These are phyloP conservation scores for Caretta caretta DNA, from an alignment of 2,113 vertebrate species.

Conservation along the genomic window DNA sequence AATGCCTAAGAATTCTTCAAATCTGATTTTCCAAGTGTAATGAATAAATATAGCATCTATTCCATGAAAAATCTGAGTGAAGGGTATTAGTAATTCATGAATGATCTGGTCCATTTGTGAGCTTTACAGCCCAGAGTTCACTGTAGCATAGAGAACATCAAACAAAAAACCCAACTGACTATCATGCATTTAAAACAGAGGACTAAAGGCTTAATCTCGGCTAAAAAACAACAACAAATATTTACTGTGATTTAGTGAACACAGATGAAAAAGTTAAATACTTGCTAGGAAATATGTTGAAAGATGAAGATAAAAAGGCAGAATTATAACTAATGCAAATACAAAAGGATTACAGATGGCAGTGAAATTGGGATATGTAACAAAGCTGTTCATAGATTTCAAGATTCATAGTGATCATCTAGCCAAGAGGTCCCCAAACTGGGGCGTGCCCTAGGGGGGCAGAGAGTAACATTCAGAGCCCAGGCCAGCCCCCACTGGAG, in stretches of 20 bases:
- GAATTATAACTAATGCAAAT: neutral
- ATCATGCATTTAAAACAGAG: constrained; percentile 56
- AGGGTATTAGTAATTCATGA: constrained; percentile 74
- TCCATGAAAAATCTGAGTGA: constrained; percentile 65
- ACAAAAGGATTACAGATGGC: neutral
- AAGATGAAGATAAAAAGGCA: neutral
- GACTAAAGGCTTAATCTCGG: constrained; percentile 12
- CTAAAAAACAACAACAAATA: neutral
- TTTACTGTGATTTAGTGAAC: neutral
- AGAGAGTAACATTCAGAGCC: too few species aligned
- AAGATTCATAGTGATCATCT: neutral
- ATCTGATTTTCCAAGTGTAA: constrained; percentile 45
- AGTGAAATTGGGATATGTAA: neutral
- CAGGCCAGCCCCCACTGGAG: too few species aligned
- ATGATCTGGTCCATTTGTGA: constrained; percentile 53
- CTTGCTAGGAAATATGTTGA: constrained; percentile 31
- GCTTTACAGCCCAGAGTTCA: constrained; percentile 60
- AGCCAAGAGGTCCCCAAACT: too few species aligned
- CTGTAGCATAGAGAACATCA: constrained; percentile 43
- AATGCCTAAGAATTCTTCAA: constrained; percentile 32
- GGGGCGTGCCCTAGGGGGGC: too few species aligned
- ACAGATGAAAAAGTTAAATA: constrained; percentile 44
- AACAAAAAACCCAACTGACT: constrained; percentile 26
- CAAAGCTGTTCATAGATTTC: neutral
- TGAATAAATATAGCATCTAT: constrained; percentile 38